These are phyloP conservation scores for Tenthredo mesomela DNA, from an alignment of 2,888 invertebrate genomes.

Conservation along the genomic window DNA sequence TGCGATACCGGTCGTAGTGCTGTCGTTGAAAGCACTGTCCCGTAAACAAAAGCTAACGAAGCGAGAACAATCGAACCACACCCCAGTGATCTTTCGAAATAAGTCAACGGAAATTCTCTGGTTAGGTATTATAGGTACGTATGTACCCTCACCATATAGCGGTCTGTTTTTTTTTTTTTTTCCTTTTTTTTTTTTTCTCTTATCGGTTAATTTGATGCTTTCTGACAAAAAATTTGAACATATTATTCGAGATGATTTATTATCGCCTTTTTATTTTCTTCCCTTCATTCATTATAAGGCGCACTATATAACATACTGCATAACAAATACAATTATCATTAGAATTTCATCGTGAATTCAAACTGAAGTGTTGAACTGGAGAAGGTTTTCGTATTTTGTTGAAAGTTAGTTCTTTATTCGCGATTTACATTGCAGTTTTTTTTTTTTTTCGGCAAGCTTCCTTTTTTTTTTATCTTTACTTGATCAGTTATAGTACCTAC, in stretches of 20 bases:
- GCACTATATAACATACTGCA: neutral
- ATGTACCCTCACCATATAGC: neutral
- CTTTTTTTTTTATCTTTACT: neutral
- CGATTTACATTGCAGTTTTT: neutral
- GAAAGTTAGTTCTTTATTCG: neutral
- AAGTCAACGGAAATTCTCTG: conserved; percentile 30
- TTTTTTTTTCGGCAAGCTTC: neutral
- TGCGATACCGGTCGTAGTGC: neutral
- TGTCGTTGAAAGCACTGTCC: conserved; percentile 33
- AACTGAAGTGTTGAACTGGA: neutral
- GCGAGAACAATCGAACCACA: conserved; percentile 48
- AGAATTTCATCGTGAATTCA: neutral
- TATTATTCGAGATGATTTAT: neutral
- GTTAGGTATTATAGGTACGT: conserved; percentile 1
- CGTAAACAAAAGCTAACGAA: conserved; percentile 51
- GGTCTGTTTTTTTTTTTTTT: neutral
- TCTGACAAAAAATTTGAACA: neutral
- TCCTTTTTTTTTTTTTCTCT: neutral
- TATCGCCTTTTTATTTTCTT: neutral
- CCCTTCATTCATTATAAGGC: neutral
- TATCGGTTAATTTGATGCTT: neutral
- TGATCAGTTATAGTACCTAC: neutral
- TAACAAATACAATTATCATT: neutral
- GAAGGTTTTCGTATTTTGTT: neutral
- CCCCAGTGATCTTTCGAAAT: conserved; percentile 47